Evolutionary conservation across 2,797 vertebrate genomes (phyloP).

Genomic region (Rhodeus uyekii): DNA sequence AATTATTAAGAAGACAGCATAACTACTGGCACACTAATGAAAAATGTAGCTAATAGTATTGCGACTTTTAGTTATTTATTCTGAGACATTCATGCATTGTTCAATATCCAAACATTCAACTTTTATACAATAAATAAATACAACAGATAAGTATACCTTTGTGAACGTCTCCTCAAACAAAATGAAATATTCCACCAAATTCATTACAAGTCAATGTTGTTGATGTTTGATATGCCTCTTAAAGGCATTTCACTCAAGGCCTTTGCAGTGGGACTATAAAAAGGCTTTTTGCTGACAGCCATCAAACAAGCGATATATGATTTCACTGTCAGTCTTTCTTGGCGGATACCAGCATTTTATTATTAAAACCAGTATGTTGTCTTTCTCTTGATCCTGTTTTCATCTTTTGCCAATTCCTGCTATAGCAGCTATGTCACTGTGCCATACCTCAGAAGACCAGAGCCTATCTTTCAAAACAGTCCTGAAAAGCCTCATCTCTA

Average conservation of each 20-base stretch:
- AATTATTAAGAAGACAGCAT: neutral
- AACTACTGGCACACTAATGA: neutral
- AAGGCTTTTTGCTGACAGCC: slow-evolving; percentile 60
- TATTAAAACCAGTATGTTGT: slow-evolving; percentile 74
- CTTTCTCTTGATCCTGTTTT: slow-evolving; percentile 54
- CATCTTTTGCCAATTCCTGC: slow-evolving; percentile 43
- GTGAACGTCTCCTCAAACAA: neutral
- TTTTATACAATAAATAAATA: neutral
- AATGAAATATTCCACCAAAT: neutral
- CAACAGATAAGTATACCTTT: neutral
- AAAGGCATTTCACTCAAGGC: slow-evolving; percentile 18
- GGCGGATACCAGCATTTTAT: slow-evolving; percentile 72
- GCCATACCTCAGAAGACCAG: slow-evolving; percentile 39
- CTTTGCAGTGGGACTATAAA: slow-evolving; percentile 38
- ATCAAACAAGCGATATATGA: slow-evolving; percentile 75
- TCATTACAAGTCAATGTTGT: neutral
- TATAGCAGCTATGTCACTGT: slow-evolving; percentile 43
- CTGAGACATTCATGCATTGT: neutral
- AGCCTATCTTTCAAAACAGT: slow-evolving; percentile 43
- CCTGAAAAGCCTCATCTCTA: slow-evolving; percentile 15
- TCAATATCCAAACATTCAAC: neutral
- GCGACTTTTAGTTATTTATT: neutral
- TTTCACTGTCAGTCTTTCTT: slow-evolving; percentile 72
- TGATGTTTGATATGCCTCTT: slow-evolving; percentile 24
- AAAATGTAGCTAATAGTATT: neutral